A percentile compares a stretch with the other conserved stretches of the same genome.
Evolutionary conservation across 2,113 vertebrate species (phyloP).

Genomic region (Tragulus kanchil): DNA sequence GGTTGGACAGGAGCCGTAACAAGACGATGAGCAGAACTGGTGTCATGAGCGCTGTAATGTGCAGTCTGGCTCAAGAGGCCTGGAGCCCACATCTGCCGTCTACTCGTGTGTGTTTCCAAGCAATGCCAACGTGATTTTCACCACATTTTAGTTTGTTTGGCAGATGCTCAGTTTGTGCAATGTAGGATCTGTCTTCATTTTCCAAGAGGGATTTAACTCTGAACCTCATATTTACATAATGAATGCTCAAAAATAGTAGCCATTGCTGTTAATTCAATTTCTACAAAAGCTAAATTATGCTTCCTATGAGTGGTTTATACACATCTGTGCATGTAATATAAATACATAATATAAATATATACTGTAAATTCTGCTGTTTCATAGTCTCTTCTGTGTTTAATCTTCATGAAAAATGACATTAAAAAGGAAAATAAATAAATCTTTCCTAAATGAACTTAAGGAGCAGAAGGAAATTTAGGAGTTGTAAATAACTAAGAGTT

Average conservation of each 20-base stretch:
- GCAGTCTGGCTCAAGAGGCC: conserved; percentile 1
- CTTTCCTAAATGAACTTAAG: conserved; percentile 41
- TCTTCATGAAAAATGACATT: conserved; percentile 19
- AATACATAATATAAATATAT: not conserved
- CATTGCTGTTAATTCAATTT: not conserved
- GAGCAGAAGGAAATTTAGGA: not conserved
- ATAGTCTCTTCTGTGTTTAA: conserved; percentile 31
- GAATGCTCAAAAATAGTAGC: not conserved
- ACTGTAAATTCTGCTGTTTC: conserved; percentile 17
- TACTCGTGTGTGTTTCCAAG: conserved; percentile 50
- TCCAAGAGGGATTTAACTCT: conserved; percentile 14
- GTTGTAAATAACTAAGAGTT: not conserved
- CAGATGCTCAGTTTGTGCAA: conserved; percentile 13
- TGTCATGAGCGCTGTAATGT: conserved; percentile 15
- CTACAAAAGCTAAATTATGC: conserved; percentile 15
- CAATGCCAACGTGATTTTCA: conserved; percentile 44
- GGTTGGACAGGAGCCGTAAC: conserved; percentile 24
- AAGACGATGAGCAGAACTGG: conserved; percentile 49
- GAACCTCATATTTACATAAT: not conserved
- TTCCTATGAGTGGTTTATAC: not conserved
- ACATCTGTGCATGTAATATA: not conserved
- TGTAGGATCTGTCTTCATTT: conserved; percentile 39
- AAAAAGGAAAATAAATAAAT: conserved; percentile 28
- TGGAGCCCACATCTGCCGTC: not conserved
- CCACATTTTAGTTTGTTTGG: conserved; percentile 8